Evolutionary conservation across 2,113 vertebrate genomes (phyloP), one percentile per base, ranked within the genome.

Genomic region (Amphiprion ocellaris): DNA sequence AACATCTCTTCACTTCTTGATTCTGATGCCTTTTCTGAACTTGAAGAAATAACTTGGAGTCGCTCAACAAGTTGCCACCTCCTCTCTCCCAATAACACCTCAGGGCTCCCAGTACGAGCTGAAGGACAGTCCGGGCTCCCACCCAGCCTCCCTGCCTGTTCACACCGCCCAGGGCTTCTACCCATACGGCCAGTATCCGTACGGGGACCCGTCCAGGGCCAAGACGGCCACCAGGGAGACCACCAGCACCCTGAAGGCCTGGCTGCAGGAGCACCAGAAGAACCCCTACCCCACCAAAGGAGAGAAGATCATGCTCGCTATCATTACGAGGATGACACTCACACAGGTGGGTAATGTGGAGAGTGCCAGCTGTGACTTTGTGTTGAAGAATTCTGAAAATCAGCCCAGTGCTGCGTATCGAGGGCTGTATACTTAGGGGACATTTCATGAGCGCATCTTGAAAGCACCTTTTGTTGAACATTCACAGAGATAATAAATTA

Each of bases 231-330:
- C 98, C 1, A 93, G 98, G 41, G 98, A 99, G 92, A 98, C 97
- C 87, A 99, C 98, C 23, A 98, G 96, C 93, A 99, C 98, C 0
- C 94, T 99, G 17, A 99, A 99, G 93, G 98, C 98, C 94, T 99
- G 98, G 98, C 96, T 99, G 1, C 96, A 99, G 11, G 98, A 99
- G 85, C 98, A 99, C 90, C 97, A 98, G 86, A 99, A 99, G 91
- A 99, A 99, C 86, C 98, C 98, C 0, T 99, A 99, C 85, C 98
- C 98, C 77, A 99, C 97, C 80, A 98, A 98, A 85, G 97, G 97
- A 0, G 97, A 98, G 89, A 98, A 98, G 94, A 98, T 98, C 91
- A 98, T 98, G 97, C 86, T 98, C 66, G 97, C 97, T 74, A 98
- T 98, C 91, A 98, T 98, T 85, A 98, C 97, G 58, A 95, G 97